These are phyloP conservation scores for Hypena proboscidalis DNA, from an alignment of 2,888 invertebrate species.

Conservation along the genomic window DNA sequence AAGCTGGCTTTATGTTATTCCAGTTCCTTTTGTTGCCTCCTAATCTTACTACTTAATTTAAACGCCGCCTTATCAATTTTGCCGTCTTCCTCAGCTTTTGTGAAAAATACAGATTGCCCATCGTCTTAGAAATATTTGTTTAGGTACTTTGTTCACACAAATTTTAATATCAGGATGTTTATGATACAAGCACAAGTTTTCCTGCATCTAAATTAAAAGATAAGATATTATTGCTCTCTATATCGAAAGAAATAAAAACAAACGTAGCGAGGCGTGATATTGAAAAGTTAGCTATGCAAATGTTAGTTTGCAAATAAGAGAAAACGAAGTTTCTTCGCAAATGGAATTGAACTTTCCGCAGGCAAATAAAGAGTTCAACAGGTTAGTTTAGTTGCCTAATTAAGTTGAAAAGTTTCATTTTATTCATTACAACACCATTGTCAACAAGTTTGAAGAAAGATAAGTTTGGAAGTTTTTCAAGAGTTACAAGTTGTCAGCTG, in stretches of 20 bases:
- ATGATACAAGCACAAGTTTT: no score
- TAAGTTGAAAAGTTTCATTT: constrained; percentile 47
- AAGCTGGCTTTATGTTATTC: constrained; percentile 18
- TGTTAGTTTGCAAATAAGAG: constrained; percentile 26
- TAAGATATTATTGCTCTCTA: no score
- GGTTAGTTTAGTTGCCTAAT: constrained; percentile 51
- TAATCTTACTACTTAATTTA: constrained; percentile 34
- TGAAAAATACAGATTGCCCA: constrained; percentile 10
- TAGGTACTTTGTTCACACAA: constrained; percentile 1
- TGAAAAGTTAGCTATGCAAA: constrained; percentile 34
- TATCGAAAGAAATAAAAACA: not conserved
- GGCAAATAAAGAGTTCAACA: constrained; percentile 57
- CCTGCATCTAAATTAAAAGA: no score
- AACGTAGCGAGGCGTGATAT: constrained; percentile 14
- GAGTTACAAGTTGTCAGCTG: no score
- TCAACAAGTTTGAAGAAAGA: constrained; percentile 12
- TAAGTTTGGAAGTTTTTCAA: constrained; percentile 22
- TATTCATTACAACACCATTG: constrained; percentile 31
- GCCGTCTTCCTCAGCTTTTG: constrained; percentile 4
- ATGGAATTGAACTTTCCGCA: constrained; percentile 36
- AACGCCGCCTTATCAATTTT: constrained; percentile 30
- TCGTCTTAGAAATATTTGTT: constrained; percentile 14
- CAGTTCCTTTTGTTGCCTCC: constrained; percentile 31
- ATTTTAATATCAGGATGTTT: not conserved
- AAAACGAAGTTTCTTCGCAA: constrained; percentile 41